Evolutionary conservation across 2,797 vertebrate genomes (phyloP), one percentile per base, ranked within the genome.

Genomic region (Mormyrus hasselquistii): DNA sequence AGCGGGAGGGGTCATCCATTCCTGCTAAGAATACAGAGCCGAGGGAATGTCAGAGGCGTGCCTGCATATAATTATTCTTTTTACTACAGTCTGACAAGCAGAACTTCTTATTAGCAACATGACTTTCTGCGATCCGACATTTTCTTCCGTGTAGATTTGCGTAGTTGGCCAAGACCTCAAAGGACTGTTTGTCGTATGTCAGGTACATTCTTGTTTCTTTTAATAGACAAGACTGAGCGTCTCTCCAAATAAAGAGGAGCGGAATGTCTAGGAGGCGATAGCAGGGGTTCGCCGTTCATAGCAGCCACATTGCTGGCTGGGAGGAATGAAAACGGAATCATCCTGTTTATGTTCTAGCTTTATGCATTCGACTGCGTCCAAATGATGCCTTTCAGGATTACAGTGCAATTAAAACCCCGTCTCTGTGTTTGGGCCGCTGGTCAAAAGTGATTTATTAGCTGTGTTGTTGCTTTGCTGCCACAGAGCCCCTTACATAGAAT

Each of bases 1-100:
- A 65, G 88, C 87, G 90, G 92, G 52, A 90, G 90, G 91, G 90
- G 89, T 92, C 88, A 88, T 89, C 90, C 89, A 90, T 90, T 88
- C 88, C 87, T 89, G 90, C 92, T 93, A 93, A 93, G 93, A 94
- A 93, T 94, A 93, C 90, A 88, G 85, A 91, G 82, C 76, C 89
- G 87, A 91, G 76, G 84, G 88, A 89, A 92, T 65, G 53, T 41
- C 57, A 52, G 89, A 88, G 92, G 90, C 47, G 88, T 87, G 6
- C 6, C 22, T 41, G 29, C 4, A 38, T 83, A 87, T 76, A 89
- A 44, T 86, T 86, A 79, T 79, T 53, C 8, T 52, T 14, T 6
- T 52, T 49, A 29, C 6, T 25, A 29, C 79, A 83, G 79, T 25
- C 47, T 9, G n/a, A n/a, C 47, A 49, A 8, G 2, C 16, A 22